These are phyloP conservation scores for Ophion ellenae DNA, from an alignment of 2,888 invertebrate genomes.

Conservation along the genomic window DNA sequence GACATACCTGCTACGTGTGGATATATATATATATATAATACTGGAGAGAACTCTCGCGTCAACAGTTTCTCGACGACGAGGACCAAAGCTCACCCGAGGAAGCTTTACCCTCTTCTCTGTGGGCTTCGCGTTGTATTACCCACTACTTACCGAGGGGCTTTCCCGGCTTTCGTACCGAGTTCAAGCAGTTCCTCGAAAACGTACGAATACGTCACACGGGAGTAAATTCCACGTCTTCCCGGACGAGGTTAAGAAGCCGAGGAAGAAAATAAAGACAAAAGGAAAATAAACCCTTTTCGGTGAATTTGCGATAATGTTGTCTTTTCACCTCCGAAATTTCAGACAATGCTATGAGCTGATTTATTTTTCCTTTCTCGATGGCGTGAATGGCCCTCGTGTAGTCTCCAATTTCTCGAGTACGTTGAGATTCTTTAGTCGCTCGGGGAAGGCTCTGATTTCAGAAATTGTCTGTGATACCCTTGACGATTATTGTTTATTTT, in stretches of 20 bases:
- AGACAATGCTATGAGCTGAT: not conserved
- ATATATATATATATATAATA: constrained; percentile 4
- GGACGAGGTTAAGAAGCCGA: not conserved
- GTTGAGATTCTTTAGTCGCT: too few species aligned
- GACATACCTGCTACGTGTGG: not conserved
- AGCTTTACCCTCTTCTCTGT: constrained; percentile 8
- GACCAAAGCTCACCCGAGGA: constrained; percentile 63
- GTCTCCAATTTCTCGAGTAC: too few species aligned
- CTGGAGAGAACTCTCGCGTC: constrained; percentile 51
- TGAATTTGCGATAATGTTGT: not conserved
- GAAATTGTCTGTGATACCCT: not conserved
- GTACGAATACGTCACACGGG: constrained; percentile 9
- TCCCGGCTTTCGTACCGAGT: constrained; percentile 13
- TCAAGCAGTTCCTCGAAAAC: constrained; percentile 17
- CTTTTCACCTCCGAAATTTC: not conserved
- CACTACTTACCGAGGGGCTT: constrained; percentile 46
- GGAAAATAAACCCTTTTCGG: too few species aligned
- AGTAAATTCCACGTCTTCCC: not conserved
- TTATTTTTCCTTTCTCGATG: not conserved
- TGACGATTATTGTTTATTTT: not conserved
- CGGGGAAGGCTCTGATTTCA: not conserved
- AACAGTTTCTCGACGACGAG: constrained; percentile 76
- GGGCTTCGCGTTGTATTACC: constrained; percentile 32
- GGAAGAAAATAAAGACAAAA: too few species aligned
- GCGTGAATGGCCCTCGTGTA: too few species aligned